These are phyloP conservation scores for Lithobates sylvaticus DNA, from an alignment of 2,797 vertebrate species.

Conservation along the genomic window DNA sequence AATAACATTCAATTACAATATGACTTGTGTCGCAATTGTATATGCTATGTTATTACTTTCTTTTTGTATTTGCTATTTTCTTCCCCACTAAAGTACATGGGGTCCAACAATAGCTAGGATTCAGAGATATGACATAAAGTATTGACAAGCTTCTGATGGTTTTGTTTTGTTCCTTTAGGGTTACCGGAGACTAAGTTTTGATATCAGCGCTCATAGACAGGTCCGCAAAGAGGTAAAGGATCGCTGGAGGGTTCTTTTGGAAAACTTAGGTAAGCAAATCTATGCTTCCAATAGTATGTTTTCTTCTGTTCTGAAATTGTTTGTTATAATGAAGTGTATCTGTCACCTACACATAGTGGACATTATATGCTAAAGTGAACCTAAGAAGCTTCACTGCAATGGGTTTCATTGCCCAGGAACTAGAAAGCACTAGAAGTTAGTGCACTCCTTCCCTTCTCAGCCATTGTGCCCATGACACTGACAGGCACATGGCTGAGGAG, in stretches of 20 bases:
- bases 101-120: background rate
- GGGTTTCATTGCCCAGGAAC: too few relatives aligned
- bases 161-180: conserved; percentile 61
- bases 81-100: too few relatives aligned
- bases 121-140: background rate
- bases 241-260: conserved; percentile 82
- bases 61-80: too few relatives aligned
- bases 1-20: too few relatives aligned
- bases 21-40: too few relatives aligned
- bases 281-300: background rate
- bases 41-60: too few relatives aligned
- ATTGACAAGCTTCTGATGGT: background rate
- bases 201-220: conserved; percentile 83
- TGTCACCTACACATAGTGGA: background rate
- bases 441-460: too few relatives aligned
- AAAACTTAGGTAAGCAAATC: conserved; percentile 78
- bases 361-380: too few relatives aligned
- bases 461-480: too few relatives aligned
- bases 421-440: too few relatives aligned
- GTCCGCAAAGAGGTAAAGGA: conserved; percentile 81
- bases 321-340: background rate
- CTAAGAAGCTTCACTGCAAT: too few relatives aligned
- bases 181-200: conserved; percentile 81
- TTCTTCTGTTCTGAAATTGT: background rate
- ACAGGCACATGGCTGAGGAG: too few relatives aligned